Evolutionary conservation across 2,113 vertebrate species (phyloP), one percentile per base, ranked within the genome.

Genomic region (Willisornis vidua): DNA sequence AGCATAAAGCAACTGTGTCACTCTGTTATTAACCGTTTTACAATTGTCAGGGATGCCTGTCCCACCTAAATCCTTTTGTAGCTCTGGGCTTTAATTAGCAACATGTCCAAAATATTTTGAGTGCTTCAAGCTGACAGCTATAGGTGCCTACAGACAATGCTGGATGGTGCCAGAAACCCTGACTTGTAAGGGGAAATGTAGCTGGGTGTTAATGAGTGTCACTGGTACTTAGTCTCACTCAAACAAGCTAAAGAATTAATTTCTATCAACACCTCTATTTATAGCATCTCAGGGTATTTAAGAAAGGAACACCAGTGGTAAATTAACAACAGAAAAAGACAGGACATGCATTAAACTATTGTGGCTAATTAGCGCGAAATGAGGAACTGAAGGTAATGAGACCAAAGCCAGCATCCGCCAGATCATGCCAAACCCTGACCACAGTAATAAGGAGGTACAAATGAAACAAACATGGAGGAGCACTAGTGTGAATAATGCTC

Each of bases 21-120:
- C 72, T 85, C 80, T 31, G 22, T 71, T 70, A 55, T 51, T 94
- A 63, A 51, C n/a, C n/a, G 31, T 71, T 67, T 67, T 76, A 59
- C 2, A 24, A 61, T 39, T 76, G 59, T 41, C 63, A 74, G 75
- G 54, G 74, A 85, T 61, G n/a, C 39, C 54, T 65, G 35, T 72
- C 63, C 46, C 68, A 71, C 61, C 76, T 86, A 88, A 93, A 93
- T 71, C 29, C 48, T 86, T 61, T 37, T 13, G 51, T 39, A 90
- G 35, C 72, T 73, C 76, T 52, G 35, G 48, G 39, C 65, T 90
- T 94, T 90, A 92, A 87, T 89, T 93, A 90, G 65, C 26, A 93
- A 52, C 29, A 7, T 37, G 48, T 71, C 65, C 62, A 72, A 87
- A 95, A 92, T 91, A 58, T 17, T 96, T 85, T 25, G 65, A 87